These are phyloP conservation scores for Anas capensis DNA, from an alignment of 2,797 vertebrate species.

Conservation along the genomic window DNA sequence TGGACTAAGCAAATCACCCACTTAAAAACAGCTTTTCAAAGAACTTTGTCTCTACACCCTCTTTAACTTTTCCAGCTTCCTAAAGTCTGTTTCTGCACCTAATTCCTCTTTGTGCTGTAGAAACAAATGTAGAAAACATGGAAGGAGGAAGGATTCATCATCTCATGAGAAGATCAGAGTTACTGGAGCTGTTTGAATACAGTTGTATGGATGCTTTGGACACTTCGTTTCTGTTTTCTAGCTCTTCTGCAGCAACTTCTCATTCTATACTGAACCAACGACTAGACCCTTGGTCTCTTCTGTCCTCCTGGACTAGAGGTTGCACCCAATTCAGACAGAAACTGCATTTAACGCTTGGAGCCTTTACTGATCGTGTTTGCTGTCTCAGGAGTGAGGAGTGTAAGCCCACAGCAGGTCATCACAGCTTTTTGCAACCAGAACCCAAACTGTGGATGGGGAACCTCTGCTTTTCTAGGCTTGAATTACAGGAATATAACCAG, in stretches of 20 bases:
- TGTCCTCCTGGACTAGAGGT: background rate
- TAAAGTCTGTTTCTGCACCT: background rate
- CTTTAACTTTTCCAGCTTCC: background rate
- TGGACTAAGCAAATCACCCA: slow-evolving; percentile 17
- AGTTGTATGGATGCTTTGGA: background rate
- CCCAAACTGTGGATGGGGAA: background rate
- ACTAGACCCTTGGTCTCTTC: background rate
- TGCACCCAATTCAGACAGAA: background rate
- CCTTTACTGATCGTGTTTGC: background rate
- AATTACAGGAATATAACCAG: rapidly evolving
- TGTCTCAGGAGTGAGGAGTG: background rate
- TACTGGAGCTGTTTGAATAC: background rate
- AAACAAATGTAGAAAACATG: background rate
- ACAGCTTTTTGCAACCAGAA: background rate
- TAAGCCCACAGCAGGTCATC: background rate
- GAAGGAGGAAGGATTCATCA: background rate
- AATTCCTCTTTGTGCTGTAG: background rate
- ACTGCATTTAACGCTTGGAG: background rate
- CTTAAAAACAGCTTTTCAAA: background rate
- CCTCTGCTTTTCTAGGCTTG: background rate
- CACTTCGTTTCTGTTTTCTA: background rate
- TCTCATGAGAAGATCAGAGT: background rate
- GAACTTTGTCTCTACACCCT: background rate
- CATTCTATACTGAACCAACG: background rate
- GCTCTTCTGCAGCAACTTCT: background rate